Percentiles rank a stretch among this genome's conserved stretches.
These are phyloP conservation scores for Lepidocyrtoides sp. DNA, from an alignment of 2,888 invertebrate species.

Conservation along the genomic window DNA sequence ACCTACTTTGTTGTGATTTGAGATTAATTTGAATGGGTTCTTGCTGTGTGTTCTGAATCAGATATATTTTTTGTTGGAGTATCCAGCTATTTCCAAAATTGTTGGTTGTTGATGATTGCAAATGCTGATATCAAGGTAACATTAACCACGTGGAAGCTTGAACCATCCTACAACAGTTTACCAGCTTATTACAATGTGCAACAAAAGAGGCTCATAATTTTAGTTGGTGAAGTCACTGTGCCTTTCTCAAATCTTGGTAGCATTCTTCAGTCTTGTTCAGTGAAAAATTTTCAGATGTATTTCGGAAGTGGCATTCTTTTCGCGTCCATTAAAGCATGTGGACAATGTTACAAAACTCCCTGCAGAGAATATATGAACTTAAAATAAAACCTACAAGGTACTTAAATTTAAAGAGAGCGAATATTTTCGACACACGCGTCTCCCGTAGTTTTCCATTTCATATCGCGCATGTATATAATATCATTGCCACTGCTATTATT, in stretches of 20 bases:
- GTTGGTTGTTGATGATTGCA: neutral
- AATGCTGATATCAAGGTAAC: conserved; percentile 9
- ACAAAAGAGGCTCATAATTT: neutral
- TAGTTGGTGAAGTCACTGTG: neutral
- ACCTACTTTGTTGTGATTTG: too few relatives aligned
- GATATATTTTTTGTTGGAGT: too few relatives aligned
- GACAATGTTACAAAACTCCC: neutral
- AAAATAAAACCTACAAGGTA: neutral
- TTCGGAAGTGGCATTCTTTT: neutral
- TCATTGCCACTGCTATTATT: neutral
- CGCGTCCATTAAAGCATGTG: neutral
- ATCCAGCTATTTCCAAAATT: too few relatives aligned
- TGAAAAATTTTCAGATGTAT: neutral
- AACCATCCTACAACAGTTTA: neutral
- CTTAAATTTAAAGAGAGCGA: neutral
- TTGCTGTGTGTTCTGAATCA: too few relatives aligned
- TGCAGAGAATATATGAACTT: neutral
- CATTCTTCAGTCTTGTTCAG: too few relatives aligned
- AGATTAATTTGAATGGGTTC: too few relatives aligned
- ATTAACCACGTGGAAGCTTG: conserved; percentile 6
- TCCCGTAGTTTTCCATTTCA: neutral
- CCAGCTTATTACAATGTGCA: too few relatives aligned
- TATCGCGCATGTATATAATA: too few relatives aligned
- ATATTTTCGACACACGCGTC: neutral
- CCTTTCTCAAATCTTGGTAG: neutral